These are phyloP conservation scores for Villa cingulata DNA, from an alignment of 2,888 invertebrate species.

Conservation along the genomic window DNA sequence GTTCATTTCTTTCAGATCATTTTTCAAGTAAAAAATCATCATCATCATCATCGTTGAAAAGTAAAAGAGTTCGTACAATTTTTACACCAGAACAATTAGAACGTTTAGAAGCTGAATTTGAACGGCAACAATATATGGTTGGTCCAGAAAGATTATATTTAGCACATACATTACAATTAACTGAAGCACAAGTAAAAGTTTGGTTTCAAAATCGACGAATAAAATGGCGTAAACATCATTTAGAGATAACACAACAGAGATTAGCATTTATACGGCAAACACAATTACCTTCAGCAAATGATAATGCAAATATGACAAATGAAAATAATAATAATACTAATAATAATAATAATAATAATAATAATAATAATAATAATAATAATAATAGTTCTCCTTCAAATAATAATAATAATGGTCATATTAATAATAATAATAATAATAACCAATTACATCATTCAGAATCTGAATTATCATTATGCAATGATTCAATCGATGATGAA, in stretches of 20 bases:
- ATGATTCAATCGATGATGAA: slow-evolving; percentile 33
- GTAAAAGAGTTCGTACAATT: slow-evolving; percentile 86
- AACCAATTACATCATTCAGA: slow-evolving; percentile 20
- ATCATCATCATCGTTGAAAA: slow-evolving; percentile 35
- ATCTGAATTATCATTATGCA: slow-evolving; percentile 35
- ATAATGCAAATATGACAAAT: slow-evolving; percentile 3
- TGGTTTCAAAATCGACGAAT: slow-evolving; percentile 91
- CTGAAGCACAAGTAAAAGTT: slow-evolving; percentile 60
- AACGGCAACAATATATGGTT: slow-evolving; percentile 95
- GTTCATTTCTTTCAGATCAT: slow-evolving; percentile 1
- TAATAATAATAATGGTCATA: background rate
- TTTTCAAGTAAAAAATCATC: slow-evolving; percentile 28
- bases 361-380: background rate
- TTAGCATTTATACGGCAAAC: slow-evolving; percentile 43
- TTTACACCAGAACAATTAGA: slow-evolving; percentile 95
- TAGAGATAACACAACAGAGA: slow-evolving; percentile 81
- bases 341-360: background rate
- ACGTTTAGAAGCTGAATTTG: slow-evolving; percentile 85
- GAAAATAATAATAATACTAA: background rate
- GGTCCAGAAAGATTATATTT: slow-evolving; percentile 87
- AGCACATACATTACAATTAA: slow-evolving; percentile 42
- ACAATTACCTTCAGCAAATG: slow-evolving; percentile 21
- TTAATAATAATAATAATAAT: background rate
- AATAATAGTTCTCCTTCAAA: background rate
- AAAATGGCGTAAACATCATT: slow-evolving; percentile 82